phyloP scores from a whole-genome alignment of 2,888 invertebrate species.

The Polydrusus cervinus region DNA sequence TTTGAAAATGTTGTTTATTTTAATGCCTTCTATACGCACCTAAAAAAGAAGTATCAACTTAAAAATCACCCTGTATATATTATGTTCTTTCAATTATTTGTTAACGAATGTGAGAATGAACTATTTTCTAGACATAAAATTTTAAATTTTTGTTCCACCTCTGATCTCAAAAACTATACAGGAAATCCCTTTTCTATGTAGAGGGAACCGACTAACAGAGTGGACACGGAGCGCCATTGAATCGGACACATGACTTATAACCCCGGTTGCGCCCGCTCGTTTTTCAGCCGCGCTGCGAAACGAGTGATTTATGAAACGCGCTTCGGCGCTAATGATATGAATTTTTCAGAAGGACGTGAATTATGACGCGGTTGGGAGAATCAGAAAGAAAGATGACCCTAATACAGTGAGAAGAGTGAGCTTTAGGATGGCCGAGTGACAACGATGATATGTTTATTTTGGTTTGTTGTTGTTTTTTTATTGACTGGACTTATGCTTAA shows the following conservation, averaged over 20 bases:
- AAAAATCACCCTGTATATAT: too few relatives aligned
- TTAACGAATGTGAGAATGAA: too few relatives aligned
- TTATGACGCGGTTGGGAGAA: constrained; percentile 48
- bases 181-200: constrained; percentile 19
- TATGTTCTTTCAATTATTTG: too few relatives aligned
- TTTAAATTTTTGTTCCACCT: constrained; percentile 1
- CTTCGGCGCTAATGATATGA: constrained; percentile 41
- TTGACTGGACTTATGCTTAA: neutral
- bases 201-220: constrained; percentile 21
- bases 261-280: constrained; percentile 36
- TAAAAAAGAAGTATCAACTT: too few relatives aligned
- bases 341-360: constrained; percentile 47
- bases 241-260: constrained; percentile 42
- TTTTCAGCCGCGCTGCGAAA: constrained; percentile 40
- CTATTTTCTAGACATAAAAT: too few relatives aligned
- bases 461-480: too few relatives aligned
- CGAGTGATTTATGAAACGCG: constrained; percentile 47
- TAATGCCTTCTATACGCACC: too few relatives aligned
- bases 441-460: constrained; percentile 13
- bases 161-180: neutral
- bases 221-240: constrained; percentile 23
- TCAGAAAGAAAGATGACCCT: constrained; percentile 38
- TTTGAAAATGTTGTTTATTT: too few relatives aligned
- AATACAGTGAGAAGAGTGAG: constrained; percentile 30
- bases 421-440: constrained; percentile 33